A percentile compares a stretch with the other conserved stretches of the same genome.
These are phyloP conservation scores for Neolamprologus longior DNA, from an alignment of 2,113 vertebrate species.

Conservation along the genomic window DNA sequence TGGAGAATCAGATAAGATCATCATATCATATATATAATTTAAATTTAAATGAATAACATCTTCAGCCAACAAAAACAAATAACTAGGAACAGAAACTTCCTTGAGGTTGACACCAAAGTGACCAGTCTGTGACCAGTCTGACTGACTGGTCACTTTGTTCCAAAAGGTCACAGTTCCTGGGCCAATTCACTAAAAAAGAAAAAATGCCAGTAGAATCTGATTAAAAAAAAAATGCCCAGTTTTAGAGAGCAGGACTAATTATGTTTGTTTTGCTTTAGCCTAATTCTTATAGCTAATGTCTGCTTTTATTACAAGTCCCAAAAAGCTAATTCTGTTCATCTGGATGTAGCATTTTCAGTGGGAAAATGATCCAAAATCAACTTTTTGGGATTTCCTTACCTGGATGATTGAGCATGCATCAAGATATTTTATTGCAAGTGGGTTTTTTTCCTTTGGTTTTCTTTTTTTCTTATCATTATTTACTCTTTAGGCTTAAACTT, in stretches of 20 bases:
- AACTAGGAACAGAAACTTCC: background rate
- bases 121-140: background rate
- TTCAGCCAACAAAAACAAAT: background rate
- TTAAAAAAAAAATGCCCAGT: background rate
- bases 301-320: background rate
- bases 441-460: fast-evolving
- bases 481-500: background rate
- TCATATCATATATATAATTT: background rate
- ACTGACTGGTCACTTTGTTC: fast-evolving
- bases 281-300: background rate
- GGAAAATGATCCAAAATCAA: background rate
- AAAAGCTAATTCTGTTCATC: fast-evolving
- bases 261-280: background rate
- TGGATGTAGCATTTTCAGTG: background rate
- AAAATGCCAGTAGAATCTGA: fast-evolving
- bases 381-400: background rate
- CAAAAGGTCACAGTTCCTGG: background rate
- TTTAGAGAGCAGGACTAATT: background rate
- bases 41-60: background rate
- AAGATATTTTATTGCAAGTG: background rate
- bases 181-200: background rate
- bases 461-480: background rate
- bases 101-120: background rate
- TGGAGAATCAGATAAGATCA: background rate
- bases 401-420: background rate